Evolutionary conservation across 2,888 invertebrate species (phyloP), one percentile per base, ranked within the genome.

Genomic region (Lomographa bimaculata): DNA sequence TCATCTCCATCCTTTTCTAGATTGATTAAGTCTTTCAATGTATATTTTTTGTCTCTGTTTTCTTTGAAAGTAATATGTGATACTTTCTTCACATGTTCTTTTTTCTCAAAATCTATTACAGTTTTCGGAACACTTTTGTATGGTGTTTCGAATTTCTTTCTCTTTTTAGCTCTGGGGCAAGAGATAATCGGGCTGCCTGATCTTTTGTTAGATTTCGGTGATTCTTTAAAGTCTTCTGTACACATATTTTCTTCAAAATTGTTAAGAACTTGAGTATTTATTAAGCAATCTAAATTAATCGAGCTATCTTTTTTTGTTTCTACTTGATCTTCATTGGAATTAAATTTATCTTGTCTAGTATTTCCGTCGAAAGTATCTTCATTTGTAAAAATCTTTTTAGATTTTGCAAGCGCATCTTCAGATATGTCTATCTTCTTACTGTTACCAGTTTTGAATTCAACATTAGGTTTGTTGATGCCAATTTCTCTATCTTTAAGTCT

Each of bases 141-240:
- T 4, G 85, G 86, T 1, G 71, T 74, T 59, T 76, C 70, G 23
- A 85, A 84, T 57, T 54, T 46, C 16, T 50, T 80, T 7, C 65
- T 57, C 38, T 57, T 80, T 30, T 86, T 89, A 1, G 81, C 77
- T 58, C 59, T 79, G 0, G 83, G 79, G 53, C 83, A 87, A 0
- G 74, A 77, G 0, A 89, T 44, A 21, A 89, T 86, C 1, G 89
- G 87, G 27, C 87, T 85, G 0, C 71, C 74, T 0, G 84, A 71
- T 55, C 85, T 64, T 57, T 82, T 84, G 0, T 61, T 57, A 23
- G 54, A 56, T 23, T 46, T 57, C 1, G 70, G 64, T 3, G 67
- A 60, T 2, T 49, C 41, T 29, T 45, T 64, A 38, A 89, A 80
- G 56, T 86, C 80, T 60, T 83, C 79, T 2, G 83, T 79, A 18